phyloP scores from a whole-genome alignment of 2,113 vertebrate species.

The Pangasianodon gigas region DNA sequence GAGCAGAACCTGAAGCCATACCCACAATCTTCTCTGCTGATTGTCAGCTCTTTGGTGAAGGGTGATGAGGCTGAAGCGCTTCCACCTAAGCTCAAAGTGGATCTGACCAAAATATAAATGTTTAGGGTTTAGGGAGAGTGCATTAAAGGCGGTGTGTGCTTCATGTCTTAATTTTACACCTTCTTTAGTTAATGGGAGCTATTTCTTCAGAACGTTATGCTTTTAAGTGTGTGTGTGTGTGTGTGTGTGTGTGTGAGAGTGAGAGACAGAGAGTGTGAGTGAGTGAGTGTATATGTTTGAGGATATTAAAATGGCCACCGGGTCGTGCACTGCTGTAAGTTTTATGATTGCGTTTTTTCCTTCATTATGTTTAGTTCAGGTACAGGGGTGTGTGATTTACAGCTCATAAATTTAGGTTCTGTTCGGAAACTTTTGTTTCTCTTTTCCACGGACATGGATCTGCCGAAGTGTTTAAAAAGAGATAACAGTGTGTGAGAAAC shows the following conservation, averaged over 20 bases:
- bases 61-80: constrained; percentile 89
- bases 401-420: neutral
- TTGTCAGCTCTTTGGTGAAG: constrained; percentile 80
- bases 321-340: neutral
- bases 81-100: constrained; percentile 87
- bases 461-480: neutral
- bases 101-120: constrained; percentile 69
- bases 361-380: neutral
- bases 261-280: neutral
- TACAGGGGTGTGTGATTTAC: neutral
- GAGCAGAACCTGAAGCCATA: constrained; percentile 88
- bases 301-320: neutral
- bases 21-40: constrained; percentile 83
- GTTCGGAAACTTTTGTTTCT: neutral
- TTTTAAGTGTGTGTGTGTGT: neutral
- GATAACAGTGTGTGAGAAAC: neutral
- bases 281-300: neutral
- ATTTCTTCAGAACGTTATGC: neutral
- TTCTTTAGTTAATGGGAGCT: neutral
- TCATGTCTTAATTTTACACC: neutral
- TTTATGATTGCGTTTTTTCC: neutral
- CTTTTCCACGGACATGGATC: neutral
- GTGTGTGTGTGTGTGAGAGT: neutral
- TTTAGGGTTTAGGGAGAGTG: neutral
- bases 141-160: neutral